phyloP scores from a whole-genome alignment of 2,888 invertebrate species.

The Andrena bucephala region DNA sequence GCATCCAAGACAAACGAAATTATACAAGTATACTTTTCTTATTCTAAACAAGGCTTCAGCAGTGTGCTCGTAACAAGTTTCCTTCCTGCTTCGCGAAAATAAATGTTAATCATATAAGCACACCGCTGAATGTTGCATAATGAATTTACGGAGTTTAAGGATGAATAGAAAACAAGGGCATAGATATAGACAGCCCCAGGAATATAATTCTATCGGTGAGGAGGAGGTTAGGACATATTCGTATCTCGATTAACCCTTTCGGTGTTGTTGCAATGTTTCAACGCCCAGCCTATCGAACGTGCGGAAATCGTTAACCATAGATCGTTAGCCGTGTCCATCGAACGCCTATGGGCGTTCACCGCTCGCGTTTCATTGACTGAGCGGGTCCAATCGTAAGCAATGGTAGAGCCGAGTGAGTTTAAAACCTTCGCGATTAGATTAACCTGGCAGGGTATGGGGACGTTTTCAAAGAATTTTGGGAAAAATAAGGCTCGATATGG shows the following conservation, averaged over 20 bases:
- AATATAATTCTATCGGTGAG: background rate
- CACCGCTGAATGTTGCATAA: background rate
- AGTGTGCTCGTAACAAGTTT: too few species aligned
- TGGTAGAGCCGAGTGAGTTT: background rate
- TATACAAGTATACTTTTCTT: background rate
- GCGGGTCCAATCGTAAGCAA: too few species aligned
- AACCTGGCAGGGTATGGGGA: background rate
- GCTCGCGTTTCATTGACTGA: background rate
- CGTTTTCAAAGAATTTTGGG: background rate
- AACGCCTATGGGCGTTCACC: background rate
- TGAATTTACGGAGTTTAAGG: background rate
- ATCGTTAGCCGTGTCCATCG: background rate
- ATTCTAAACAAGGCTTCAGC: background rate
- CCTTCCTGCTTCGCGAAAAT: background rate
- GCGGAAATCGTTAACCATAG: background rate
- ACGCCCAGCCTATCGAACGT: too few species aligned
- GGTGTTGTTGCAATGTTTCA: too few species aligned
- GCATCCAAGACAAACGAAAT: too few species aligned
- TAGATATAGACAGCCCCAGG: background rate
- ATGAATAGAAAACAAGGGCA: too few species aligned
- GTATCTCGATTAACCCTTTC: too few species aligned
- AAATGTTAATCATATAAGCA: background rate
- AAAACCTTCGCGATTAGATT: background rate
- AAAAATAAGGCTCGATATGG: background rate
- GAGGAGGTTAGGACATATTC: background rate